Conservation (phyloP, 2,888 invertebrate genomes). For the Prenolepis imparis region DNA sequence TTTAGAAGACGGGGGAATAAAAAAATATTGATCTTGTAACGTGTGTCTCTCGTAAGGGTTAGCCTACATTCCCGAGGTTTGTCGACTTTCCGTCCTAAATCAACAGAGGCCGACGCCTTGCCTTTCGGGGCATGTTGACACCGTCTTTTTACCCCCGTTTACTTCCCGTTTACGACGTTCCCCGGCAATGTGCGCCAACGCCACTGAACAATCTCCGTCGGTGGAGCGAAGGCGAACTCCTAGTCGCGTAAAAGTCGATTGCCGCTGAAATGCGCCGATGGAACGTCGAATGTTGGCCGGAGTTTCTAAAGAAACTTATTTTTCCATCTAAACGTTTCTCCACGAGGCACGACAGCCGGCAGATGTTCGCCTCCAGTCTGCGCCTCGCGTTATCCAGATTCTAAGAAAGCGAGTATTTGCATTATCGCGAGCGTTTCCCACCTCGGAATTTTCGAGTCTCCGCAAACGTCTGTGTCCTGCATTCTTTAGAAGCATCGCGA, state of each 20-base stretch:
- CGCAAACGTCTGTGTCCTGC: slow-evolving; percentile 45
- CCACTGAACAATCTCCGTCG: slow-evolving; percentile 57
- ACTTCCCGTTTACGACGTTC: slow-evolving; percentile 64
- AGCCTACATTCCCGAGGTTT: slow-evolving; percentile 77
- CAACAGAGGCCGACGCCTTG: slow-evolving; percentile 75
- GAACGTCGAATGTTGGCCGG: slow-evolving; percentile 50
- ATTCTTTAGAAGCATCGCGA: slow-evolving; percentile 31
- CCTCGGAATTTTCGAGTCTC: slow-evolving; percentile 63
- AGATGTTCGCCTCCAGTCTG: slow-evolving; percentile 52
- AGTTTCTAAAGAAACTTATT: slow-evolving; percentile 58
- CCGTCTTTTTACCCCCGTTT: slow-evolving; percentile 73
- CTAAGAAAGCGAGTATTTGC: slow-evolving; percentile 48
- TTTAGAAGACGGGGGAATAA: slow-evolving; percentile 57
- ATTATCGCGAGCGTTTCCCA: slow-evolving; percentile 38
- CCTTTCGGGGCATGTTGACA: slow-evolving; percentile 73
- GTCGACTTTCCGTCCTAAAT: slow-evolving; percentile 79
- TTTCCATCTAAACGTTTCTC: slow-evolving; percentile 54
- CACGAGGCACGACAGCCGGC: slow-evolving; percentile 48
- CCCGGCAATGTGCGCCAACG: slow-evolving; percentile 60
- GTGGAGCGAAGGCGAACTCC: slow-evolving; percentile 49
- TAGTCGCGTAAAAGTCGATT: slow-evolving; percentile 51
- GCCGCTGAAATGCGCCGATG: slow-evolving; percentile 52
- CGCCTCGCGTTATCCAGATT: slow-evolving; percentile 16
- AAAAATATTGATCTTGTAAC: slow-evolving; percentile 81
- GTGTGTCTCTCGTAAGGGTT: slow-evolving; percentile 75